phyloP scores from a whole-genome alignment of 2,888 invertebrate species.

The Teleiodes luculella region DNA sequence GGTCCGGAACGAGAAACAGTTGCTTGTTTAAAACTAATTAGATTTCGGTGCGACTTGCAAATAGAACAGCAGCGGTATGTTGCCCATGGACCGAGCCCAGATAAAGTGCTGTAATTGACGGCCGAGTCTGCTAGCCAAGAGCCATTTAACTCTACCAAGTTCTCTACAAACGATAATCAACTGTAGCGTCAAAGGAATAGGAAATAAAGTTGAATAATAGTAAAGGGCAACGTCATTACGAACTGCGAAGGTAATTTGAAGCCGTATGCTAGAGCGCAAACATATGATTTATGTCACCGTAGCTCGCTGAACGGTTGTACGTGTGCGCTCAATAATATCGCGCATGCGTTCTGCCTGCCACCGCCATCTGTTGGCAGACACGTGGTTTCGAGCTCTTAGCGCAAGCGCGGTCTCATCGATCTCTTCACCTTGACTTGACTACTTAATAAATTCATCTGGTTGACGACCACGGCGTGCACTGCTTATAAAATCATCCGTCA shows the following conservation, averaged over 20 bases:
- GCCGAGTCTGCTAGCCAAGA: constrained; percentile 49
- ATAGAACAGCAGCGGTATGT: constrained; percentile 27
- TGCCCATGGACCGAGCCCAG: constrained; percentile 40
- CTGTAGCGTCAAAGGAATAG: constrained; percentile 24
- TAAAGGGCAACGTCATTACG: constrained; percentile 61
- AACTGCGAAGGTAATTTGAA: constrained; percentile 62
- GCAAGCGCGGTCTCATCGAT: constrained; percentile 67
- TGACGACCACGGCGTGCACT: constrained; percentile 34
- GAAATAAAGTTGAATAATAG: constrained; percentile 29
- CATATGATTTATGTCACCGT: constrained; percentile 67
- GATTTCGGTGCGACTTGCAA: constrained; percentile 14
- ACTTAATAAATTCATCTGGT: constrained; percentile 69
- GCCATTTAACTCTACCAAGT: constrained; percentile 55
- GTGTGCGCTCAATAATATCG: constrained; percentile 64
- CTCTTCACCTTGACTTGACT: constrained; percentile 67
- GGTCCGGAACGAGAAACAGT: neutral
- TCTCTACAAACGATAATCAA: constrained; percentile 26
- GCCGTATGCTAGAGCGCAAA: constrained; percentile 68
- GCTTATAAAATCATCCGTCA: constrained; percentile 24
- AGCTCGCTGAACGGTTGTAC: constrained; percentile 34
- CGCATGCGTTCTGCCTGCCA: constrained; percentile 61
- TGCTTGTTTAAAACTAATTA: constrained; percentile 7
- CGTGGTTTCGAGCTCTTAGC: constrained; percentile 46
- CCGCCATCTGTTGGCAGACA: constrained; percentile 73
- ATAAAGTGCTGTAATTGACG: constrained; percentile 68